Percentiles rank a stretch among this genome's conserved stretches.
These are phyloP conservation scores for Heliconius ismenius DNA, from an alignment of 2,888 invertebrate species.

Conservation along the genomic window DNA sequence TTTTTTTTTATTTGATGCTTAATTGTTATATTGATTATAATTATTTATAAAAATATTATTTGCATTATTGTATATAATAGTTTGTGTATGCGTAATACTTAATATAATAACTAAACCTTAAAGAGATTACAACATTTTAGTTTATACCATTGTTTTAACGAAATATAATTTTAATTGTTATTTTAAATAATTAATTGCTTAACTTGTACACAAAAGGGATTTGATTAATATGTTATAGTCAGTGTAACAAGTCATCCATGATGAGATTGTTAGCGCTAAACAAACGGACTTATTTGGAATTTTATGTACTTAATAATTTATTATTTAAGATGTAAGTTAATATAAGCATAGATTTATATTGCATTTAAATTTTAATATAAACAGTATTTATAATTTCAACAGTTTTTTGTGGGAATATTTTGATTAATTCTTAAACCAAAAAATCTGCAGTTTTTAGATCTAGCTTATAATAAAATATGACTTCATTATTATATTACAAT, in stretches of 20 bases:
- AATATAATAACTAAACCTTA: not conserved
- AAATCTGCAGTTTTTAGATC: conserved; percentile 16
- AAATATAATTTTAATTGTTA: not conserved
- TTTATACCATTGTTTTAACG: conserved; percentile 22
- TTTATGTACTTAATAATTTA: conserved; percentile 77
- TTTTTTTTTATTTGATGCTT: not conserved
- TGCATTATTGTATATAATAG: not conserved
- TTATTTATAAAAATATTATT: not conserved
- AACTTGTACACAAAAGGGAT: conserved; percentile 24
- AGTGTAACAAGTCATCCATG: conserved; percentile 60
- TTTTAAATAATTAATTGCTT: conserved; percentile 1
- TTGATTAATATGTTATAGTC: conserved; percentile 36
- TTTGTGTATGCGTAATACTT: not conserved
- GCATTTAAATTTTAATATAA: conserved; percentile 64
- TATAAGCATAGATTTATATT: conserved; percentile 56
- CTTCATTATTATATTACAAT: not conserved
- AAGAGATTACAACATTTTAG: conserved; percentile 8
- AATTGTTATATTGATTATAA: conserved; percentile 11
- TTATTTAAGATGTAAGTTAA: conserved; percentile 62
- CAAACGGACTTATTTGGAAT: conserved; percentile 64
- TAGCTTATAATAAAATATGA: conserved; percentile 19
- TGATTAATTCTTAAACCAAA: conserved; percentile 28
- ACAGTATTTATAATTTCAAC: conserved; percentile 52
- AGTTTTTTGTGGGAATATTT: conserved; percentile 19
- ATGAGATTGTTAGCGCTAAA: conserved; percentile 64